A percentile compares a stretch with the other conserved stretches of the same genome.
Evolutionary conservation across 2,797 vertebrate species (phyloP).

Genomic region (Babyrousa celebensis): DNA sequence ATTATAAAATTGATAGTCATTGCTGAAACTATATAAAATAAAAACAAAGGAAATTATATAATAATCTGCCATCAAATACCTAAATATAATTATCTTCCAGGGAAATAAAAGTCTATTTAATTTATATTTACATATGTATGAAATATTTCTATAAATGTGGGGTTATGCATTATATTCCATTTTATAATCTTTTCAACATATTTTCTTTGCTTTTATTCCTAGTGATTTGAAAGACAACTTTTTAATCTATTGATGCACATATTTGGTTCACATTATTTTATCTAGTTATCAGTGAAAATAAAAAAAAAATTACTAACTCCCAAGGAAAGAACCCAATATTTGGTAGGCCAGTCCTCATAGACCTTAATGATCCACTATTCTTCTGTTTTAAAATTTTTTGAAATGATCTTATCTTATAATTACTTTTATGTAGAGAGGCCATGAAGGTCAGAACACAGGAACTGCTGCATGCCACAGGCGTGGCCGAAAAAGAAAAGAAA

Average conservation of each 20-base stretch:
- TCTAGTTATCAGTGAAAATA: constrained; percentile 17
- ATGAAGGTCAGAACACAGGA: too few relatives aligned
- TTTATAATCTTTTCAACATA: neutral
- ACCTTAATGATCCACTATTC: neutral
- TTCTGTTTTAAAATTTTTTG: neutral
- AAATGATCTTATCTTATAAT: neutral
- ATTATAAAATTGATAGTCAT: neutral
- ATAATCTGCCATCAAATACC: neutral
- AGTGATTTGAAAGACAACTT: neutral
- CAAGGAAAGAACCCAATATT: neutral
- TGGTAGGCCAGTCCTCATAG: neutral
- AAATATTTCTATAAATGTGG: constrained; percentile 23
- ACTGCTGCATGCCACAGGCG: too few relatives aligned
- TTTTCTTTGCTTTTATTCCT: neutral
- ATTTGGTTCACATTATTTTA: neutral
- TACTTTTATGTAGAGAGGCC: too few relatives aligned
- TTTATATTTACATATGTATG: neutral
- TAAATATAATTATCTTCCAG: neutral
- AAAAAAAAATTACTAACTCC: neutral
- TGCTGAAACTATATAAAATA: constrained; percentile 12
- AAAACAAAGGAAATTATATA: neutral
- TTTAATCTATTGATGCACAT: neutral
- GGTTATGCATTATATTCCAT: neutral
- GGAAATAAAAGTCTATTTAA: neutral
- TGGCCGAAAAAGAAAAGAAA: too few relatives aligned